phyloP scores from a whole-genome alignment of 2,113 vertebrate genomes.

The Patagioenas fasciata region DNA sequence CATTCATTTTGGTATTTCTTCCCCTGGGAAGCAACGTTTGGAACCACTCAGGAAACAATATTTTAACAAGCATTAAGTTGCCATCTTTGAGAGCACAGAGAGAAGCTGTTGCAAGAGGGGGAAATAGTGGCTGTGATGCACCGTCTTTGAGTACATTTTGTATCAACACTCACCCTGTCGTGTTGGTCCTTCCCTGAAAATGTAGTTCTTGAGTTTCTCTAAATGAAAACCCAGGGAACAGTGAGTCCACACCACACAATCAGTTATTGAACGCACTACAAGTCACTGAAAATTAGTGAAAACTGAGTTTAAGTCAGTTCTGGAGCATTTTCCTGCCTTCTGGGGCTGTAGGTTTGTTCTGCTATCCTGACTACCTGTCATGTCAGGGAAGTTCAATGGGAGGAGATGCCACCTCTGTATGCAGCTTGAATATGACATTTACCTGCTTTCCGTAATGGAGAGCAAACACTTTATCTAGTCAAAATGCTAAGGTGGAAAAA shows the following conservation, averaged over 20 bases:
- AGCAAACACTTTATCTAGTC: neutral
- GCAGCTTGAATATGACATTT: neutral
- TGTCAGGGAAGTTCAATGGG: neutral
- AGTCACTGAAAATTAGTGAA: neutral
- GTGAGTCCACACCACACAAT: neutral
- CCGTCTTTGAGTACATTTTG: fast-evolving
- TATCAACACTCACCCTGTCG: neutral
- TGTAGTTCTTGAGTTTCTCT: neutral
- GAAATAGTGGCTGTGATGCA: neutral
- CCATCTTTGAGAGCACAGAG: neutral
- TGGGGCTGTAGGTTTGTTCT: fast-evolving
- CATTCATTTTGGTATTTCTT: slow-evolving; percentile 10
- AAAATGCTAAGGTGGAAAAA: neutral
- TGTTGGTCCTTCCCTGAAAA: neutral
- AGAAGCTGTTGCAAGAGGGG: neutral
- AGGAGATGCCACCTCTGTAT: neutral
- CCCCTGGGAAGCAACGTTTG: neutral
- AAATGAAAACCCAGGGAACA: neutral
- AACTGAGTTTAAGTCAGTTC: neutral
- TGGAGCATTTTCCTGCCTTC: neutral
- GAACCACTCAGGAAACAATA: neutral
- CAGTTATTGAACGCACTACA: neutral
- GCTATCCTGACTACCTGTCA: neutral
- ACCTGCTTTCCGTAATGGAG: neutral
- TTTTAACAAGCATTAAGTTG: slow-evolving; percentile 4